Base-by-base conservation (phyloP, 2,888 invertebrate species). In the Magallana nippona region DNA sequence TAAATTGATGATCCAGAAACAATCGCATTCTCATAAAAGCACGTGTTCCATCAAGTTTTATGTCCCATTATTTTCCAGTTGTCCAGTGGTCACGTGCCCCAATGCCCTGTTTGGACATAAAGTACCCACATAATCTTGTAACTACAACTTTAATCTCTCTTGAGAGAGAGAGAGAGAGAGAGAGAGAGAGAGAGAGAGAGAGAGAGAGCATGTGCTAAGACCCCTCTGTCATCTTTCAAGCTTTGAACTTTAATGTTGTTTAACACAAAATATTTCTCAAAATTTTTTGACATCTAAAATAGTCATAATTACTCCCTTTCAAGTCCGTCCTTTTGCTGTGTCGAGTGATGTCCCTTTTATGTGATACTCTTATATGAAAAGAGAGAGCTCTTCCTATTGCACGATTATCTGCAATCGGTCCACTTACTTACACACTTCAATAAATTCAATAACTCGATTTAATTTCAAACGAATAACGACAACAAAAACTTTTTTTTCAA, bases 391-490 rank as follows among this genome's bases (percentile, higher is more conserved):
- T 27, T 71, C 22, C 71, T 27, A 71, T 27, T 27, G 71, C 71
- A 71, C 27, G 13, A 13, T 15, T 32, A 15, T 27, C 71, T 32
- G 27, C 32, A 71, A 71, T 32, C 71, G 71, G 8, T 2, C 11
- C 71, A 60, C 71, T 44, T 71, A 71, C 71, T 71, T 71, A 71
- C 27, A 71, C 71, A 71, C 22, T 22, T 71, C 71, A 71, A 71
- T 71, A 71, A 22, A 71, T 71, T 71, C 22, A 71, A 71, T 71
- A 71, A 27, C 71, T 71, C 15, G 27, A 71, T 71, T 71, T 71
- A 71, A 71, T 71, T 71, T 71, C 71, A 71, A 71, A 71, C 71
- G 71, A 71, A 71, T 27, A 22, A 71, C 32, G 71, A 71, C 71
- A 71, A 71, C 71, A 71, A 71, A 71, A 71, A 22, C 27, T 32